Evolutionary conservation across 2,113 vertebrate species (phyloP), one percentile per base, ranked within the genome.

Genomic region (Cyprinodon variegatus): DNA sequence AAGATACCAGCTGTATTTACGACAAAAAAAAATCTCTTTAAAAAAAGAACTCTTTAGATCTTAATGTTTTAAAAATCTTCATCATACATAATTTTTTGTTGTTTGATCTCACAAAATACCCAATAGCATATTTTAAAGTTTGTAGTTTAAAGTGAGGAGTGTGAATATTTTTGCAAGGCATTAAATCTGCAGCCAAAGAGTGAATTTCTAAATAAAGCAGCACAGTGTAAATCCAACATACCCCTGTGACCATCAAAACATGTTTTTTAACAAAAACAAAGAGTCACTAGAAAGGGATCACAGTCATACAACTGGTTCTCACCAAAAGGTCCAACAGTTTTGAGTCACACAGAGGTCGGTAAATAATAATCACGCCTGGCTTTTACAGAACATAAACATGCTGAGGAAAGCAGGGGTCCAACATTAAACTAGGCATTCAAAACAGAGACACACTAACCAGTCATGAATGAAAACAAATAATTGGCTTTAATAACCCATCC

Each of bases 391-490:
- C 20, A 11, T 76, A 76, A 82, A 83, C 82, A 87, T 83, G 87
- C 75, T 83, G 86, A 68, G 82, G 83, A 83, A 81, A 91, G 72
- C 68, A 37, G 80, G 48, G 76, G 50, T 85, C 86, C 87, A 65
- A 82, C 69, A 70, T 83, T 75, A 78, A 72, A 70, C 71, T 57
- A 61, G 62, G 63, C 79, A 79, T 59, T 82, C 78, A 68, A 83
- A 78, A 77, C 15, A 81, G 76, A 83, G 87, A 72, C 71, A 68
- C 0, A 63, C 86, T 83, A 80, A 91, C 90, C 89, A 89, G 91
- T 83, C 76, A 73, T 79, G 79, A 81, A 86, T 68, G 83, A 86
- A 88, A 91, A 91, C 86, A 92, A 83, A 89, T 75, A 83, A 78
- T 81, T 86, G 84, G 81, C 82, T 81, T 74, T 29, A 48, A 82